These are phyloP conservation scores for Volucella bombylans DNA, from an alignment of 2,888 invertebrate species.

Conservation along the genomic window DNA sequence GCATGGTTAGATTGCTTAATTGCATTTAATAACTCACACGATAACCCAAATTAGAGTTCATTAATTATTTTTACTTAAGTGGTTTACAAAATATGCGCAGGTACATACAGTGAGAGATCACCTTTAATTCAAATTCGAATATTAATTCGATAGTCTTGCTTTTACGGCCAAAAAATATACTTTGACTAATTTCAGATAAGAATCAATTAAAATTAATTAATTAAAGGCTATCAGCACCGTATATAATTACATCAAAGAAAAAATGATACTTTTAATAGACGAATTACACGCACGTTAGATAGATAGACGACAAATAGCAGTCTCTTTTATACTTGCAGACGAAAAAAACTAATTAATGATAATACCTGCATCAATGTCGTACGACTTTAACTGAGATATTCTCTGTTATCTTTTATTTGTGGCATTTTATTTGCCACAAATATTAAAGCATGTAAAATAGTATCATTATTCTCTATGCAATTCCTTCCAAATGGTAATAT, in stretches of 20 bases:
- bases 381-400: slow-evolving; percentile 31
- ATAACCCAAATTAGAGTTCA: slow-evolving; percentile 38
- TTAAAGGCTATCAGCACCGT: slow-evolving; percentile 64
- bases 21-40: slow-evolving; percentile 54
- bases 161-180: background rate
- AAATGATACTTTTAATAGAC: slow-evolving; percentile 38
- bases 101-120: slow-evolving; percentile 7
- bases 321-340: slow-evolving; percentile 38
- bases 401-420: background rate
- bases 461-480: background rate
- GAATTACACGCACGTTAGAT: slow-evolving; percentile 44
- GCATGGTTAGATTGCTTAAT: slow-evolving; percentile 53
- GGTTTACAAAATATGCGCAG: slow-evolving; percentile 38
- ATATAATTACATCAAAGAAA: slow-evolving; percentile 42
- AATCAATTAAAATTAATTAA: slow-evolving; percentile 65
- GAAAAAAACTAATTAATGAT: slow-evolving; percentile 27
- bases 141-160: too few species aligned
- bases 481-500: too few species aligned
- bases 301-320: background rate
- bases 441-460: slow-evolving; percentile 14
- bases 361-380: slow-evolving; percentile 34
- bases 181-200: slow-evolving; percentile 44
- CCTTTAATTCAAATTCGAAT: slow-evolving; percentile 19
- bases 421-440: slow-evolving; percentile 15
- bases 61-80: slow-evolving; percentile 12